phyloP scores from a whole-genome alignment of 2,113 vertebrate genomes.

The Daphoenositta chrysoptera region DNA sequence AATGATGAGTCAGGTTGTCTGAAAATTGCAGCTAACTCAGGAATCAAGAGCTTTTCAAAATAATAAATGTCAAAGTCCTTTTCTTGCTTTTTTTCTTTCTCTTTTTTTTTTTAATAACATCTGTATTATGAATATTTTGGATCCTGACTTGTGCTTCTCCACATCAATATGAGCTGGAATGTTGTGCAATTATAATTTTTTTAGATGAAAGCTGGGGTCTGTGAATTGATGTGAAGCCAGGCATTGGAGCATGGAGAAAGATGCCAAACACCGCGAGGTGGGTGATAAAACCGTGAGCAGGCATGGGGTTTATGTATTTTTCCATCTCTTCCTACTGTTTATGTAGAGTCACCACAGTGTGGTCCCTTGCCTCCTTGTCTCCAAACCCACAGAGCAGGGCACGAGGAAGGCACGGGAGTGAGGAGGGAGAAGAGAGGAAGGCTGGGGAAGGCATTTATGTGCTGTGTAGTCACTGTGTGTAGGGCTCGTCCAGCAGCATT shows the following conservation, averaged over 20 bases:
- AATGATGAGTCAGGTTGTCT: slow-evolving; percentile 53
- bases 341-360: not conserved
- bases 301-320: not conserved
- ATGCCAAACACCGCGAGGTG: not conserved
- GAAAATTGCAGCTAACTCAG: not conserved
- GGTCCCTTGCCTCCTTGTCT: not conserved
- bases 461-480: not conserved
- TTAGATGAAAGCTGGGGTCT: not conserved
- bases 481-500: not conserved
- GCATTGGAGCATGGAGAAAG: not conserved
- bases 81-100: not conserved
- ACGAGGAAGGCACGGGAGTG: not conserved
- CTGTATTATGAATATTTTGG: not conserved
- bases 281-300: not conserved
- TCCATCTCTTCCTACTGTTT: not conserved
- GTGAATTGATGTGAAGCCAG: not conserved
- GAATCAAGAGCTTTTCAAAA: slow-evolving; percentile 11
- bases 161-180: slow-evolving; percentile 6
- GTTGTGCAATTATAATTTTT: not conserved
- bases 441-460: not conserved
- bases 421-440: not conserved
- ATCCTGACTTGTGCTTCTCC: not conserved
- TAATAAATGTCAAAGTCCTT: not conserved
- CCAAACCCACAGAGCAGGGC: not conserved
- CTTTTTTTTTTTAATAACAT: not conserved